Evolutionary conservation across 2,797 vertebrate genomes (phyloP).

Genomic region (Typhlichthys subterraneus): DNA sequence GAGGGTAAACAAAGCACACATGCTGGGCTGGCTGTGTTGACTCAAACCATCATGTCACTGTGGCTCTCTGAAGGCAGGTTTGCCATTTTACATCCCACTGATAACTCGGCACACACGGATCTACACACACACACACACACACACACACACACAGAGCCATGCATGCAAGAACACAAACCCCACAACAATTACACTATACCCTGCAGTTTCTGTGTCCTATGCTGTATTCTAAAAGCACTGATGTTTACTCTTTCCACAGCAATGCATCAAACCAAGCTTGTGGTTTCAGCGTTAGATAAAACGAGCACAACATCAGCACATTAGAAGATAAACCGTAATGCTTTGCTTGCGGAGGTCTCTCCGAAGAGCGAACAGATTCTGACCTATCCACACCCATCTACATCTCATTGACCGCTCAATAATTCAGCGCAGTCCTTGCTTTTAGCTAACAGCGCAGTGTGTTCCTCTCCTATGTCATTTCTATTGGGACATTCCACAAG

Average conservation of each 20-base stretch:
- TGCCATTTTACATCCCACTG: constrained; percentile 36
- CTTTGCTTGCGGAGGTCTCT: not conserved
- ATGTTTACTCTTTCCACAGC: too few relatives aligned
- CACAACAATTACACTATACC: not conserved
- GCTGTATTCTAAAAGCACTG: not conserved
- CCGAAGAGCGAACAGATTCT: not conserved
- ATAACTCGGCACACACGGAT: not conserved
- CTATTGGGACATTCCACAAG: constrained; percentile 30
- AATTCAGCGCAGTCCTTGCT: constrained; percentile 57
- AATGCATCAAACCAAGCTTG: too few relatives aligned
- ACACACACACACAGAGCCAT: constrained; percentile 5
- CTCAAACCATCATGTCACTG: constrained; percentile 13
- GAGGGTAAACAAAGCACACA: constrained; percentile 40
- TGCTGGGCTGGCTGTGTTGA: constrained; percentile 43
- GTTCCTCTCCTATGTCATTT: constrained; percentile 32
- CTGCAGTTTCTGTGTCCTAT: not conserved
- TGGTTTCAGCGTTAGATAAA: too few relatives aligned
- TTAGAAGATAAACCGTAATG: not conserved
- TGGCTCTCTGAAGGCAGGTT: constrained; percentile 32
- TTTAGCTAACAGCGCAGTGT: constrained; percentile 35
- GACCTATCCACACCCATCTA: constrained; percentile 13
- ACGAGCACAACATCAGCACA: too few relatives aligned
- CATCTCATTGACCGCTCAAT: constrained; percentile 56
- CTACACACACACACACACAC: not conserved
- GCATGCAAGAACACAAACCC: not conserved